Conservation (phyloP, 1,140 invertebrate genomes). For the Polypedilum vanderplanki region DNA sequence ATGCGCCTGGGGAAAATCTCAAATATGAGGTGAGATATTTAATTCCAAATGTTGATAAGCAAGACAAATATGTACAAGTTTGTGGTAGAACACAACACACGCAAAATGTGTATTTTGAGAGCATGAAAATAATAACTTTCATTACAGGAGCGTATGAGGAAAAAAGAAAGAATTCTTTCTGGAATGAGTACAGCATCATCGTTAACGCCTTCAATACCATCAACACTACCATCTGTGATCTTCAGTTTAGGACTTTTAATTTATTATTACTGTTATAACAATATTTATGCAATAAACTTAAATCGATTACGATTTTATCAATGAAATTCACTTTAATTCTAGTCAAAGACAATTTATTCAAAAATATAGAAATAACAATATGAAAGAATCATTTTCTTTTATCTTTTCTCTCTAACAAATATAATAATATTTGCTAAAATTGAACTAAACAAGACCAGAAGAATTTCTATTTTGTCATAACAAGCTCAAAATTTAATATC, state of each 20-base stretch:
- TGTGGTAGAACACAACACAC: not conserved
- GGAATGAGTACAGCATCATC: slow-evolving; percentile 49
- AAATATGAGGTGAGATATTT: slow-evolving; percentile 45
- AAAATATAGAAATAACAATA: not conserved
- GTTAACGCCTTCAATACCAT: not conserved
- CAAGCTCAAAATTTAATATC: too few relatives aligned
- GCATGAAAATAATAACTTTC: not conserved
- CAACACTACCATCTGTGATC: slow-evolving; percentile 10
- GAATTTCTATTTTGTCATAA: too few relatives aligned
- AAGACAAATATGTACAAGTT: not conserved
- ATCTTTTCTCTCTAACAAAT: too few relatives aligned
- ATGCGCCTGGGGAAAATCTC: slow-evolving; percentile 55
- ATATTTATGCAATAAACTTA: not conserved
- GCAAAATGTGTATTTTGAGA: not conserved
- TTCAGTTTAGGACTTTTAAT: not conserved
- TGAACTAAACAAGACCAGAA: too few relatives aligned
- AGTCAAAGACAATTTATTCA: not conserved
- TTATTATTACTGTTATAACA: not conserved
- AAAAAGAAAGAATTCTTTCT: slow-evolving; percentile 49
- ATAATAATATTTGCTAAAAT: too few relatives aligned
- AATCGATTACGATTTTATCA: not conserved
- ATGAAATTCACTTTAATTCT: not conserved
- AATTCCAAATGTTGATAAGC: not conserved
- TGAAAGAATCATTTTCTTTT: too few relatives aligned
- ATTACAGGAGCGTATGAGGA: slow-evolving; percentile 46